Conservation (phyloP, 2,113 vertebrate species). For the Cephalopterus ornatus region DNA sequence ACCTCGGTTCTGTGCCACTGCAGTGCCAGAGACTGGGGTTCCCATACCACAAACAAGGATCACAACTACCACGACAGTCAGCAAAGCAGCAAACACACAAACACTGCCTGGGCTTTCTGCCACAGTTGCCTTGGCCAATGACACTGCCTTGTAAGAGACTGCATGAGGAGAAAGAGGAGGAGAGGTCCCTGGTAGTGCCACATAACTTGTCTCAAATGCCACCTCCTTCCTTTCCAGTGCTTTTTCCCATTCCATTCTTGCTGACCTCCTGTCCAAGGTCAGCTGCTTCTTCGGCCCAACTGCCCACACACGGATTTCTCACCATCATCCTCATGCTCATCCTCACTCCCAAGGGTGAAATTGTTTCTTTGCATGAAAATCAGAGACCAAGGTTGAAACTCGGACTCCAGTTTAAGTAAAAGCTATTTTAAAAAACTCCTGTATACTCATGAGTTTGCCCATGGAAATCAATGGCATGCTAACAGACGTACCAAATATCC, state of each 20-base stretch:
- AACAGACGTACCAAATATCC: neutral
- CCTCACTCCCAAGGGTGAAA: neutral
- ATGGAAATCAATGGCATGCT: neutral
- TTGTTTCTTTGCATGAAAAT: neutral
- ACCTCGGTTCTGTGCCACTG: neutral
- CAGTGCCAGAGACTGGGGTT: neutral
- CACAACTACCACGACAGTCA: neutral
- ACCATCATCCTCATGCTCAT: neutral
- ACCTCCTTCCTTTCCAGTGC: neutral
- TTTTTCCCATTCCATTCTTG: neutral
- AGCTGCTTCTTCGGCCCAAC: neutral
- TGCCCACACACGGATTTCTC: neutral
- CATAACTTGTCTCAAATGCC: neutral
- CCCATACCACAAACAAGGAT: fast-evolving
- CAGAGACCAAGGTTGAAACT: neutral
- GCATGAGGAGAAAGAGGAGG: neutral
- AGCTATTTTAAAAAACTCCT: neutral
- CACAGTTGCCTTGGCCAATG: neutral
- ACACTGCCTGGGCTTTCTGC: neutral
- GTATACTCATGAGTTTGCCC: neutral
- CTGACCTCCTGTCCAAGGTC: neutral
- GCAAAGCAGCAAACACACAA: neutral
- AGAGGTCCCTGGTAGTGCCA: neutral
- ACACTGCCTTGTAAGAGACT: neutral
- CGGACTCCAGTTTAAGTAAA: neutral